phyloP scores from a whole-genome alignment of 2,113 vertebrate genomes.

The Percopsis transmontana region DNA sequence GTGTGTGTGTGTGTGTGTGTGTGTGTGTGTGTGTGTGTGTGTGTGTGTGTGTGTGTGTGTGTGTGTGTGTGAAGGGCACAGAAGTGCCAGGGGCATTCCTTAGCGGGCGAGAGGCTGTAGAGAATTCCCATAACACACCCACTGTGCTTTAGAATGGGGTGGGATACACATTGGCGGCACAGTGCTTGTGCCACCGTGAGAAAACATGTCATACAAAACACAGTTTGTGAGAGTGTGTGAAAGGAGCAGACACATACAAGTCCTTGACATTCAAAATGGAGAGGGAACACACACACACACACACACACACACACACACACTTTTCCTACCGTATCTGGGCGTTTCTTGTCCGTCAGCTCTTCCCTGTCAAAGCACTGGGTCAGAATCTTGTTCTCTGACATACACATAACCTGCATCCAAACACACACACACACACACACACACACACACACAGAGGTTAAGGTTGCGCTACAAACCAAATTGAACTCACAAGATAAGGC shows the following conservation, averaged over 20 bases:
- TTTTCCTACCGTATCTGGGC: conserved; percentile 90
- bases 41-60: background rate
- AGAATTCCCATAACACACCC: conserved; percentile 53
- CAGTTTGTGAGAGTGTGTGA: background rate
- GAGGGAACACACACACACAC: conserved; percentile 3
- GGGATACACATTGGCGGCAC: conserved; percentile 42
- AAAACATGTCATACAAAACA: conserved; percentile 40
- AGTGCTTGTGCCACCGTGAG: conserved; percentile 47
- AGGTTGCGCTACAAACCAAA: background rate
- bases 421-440: conserved; percentile 5
- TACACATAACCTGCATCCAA: conserved; percentile 86
- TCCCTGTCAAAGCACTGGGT: conserved; percentile 89
- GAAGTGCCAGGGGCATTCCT: conserved; percentile 62
- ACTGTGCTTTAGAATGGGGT: conserved; percentile 22
- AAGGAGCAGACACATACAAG: background rate
- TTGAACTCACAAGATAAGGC: background rate
- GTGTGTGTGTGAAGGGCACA: conserved; percentile 32
- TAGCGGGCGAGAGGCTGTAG: conserved; percentile 42
- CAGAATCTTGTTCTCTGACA: conserved; percentile 92
- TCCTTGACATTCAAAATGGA: background rate
- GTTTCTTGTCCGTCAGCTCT: conserved; percentile 95
- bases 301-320: background rate
- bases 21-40: conserved; percentile 5
- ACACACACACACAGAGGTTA: conserved; percentile 14
- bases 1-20: background rate